Conservation (phyloP, 2,888 invertebrate species). For the Rotaria sp. region DNA sequence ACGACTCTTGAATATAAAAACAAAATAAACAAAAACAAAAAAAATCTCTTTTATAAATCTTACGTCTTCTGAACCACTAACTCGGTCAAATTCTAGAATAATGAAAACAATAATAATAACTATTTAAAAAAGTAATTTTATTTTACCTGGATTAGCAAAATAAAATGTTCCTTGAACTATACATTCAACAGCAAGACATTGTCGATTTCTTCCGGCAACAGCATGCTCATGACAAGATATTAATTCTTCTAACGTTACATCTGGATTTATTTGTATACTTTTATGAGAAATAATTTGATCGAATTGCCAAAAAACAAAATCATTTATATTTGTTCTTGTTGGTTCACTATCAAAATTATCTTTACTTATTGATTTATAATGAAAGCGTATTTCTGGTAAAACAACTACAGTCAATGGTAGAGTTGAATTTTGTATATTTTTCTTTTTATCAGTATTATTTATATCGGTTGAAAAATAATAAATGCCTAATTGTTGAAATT, state of each 20-base stretch:
- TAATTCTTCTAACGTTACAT: background rate
- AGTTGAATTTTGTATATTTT: background rate
- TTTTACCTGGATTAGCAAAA: conserved; percentile 5
- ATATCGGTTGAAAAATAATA: background rate
- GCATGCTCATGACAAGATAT: background rate
- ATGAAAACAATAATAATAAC: too few species aligned
- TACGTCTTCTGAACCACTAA: background rate
- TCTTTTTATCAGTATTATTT: background rate
- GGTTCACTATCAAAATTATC: conserved; percentile 43
- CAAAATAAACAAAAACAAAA: background rate
- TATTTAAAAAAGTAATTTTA: too few species aligned
- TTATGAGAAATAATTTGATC: conserved; percentile 35
- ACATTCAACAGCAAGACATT: conserved; percentile 26
- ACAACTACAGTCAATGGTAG: background rate
- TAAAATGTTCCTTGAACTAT: background rate
- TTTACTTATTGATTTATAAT: background rate
- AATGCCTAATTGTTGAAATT: background rate
- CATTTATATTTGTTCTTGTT: conserved; percentile 48
- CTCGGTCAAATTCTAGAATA: background rate
- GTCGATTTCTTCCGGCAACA: background rate
- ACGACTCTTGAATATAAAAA: background rate
- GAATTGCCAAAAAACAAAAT: conserved; percentile 54
- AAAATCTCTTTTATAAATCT: background rate
- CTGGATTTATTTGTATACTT: background rate
- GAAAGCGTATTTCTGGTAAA: background rate